Evolutionary conservation across 2,888 invertebrate species (phyloP).

Genomic region (Patella depressa): DNA sequence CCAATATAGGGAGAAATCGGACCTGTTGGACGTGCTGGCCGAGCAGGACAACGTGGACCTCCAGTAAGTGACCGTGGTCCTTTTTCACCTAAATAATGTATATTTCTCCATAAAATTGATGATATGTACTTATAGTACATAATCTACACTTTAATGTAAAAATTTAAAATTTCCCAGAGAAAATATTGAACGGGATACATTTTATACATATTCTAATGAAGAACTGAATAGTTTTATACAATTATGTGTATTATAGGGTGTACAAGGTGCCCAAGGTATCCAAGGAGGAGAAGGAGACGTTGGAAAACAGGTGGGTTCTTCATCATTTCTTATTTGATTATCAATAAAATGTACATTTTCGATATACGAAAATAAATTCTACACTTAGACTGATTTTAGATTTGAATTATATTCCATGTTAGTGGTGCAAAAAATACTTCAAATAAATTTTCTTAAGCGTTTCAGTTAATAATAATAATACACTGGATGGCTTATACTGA

Average conservation of each 20-base stretch:
- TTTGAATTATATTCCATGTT: no score
- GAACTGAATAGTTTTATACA: background rate
- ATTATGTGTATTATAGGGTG: constrained; percentile 37
- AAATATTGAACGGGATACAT: no score
- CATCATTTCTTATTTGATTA: background rate
- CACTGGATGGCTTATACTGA: no score
- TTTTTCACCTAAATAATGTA: background rate
- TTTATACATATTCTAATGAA: no score
- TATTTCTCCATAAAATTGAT: no score
- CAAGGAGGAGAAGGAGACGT: constrained; percentile 47
- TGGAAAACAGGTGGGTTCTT: constrained; percentile 40
- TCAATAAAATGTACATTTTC: background rate
- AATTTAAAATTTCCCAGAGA: no score
- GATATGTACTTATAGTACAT: no score
- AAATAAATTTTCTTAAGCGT: background rate
- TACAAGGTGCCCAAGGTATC: constrained; percentile 43
- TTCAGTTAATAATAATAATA: background rate
- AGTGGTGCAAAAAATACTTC: no score
- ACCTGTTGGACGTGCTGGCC: constrained; percentile 87
- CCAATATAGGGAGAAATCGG: constrained; percentile 79
- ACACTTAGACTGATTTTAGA: background rate
- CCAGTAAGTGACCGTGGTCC: constrained; percentile 41
- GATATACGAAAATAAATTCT: background rate
- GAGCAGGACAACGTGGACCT: constrained; percentile 83
- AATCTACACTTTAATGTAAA: no score